phyloP scores from a whole-genome alignment of 2,113 vertebrate species.

The Aegithalos caudatus region DNA sequence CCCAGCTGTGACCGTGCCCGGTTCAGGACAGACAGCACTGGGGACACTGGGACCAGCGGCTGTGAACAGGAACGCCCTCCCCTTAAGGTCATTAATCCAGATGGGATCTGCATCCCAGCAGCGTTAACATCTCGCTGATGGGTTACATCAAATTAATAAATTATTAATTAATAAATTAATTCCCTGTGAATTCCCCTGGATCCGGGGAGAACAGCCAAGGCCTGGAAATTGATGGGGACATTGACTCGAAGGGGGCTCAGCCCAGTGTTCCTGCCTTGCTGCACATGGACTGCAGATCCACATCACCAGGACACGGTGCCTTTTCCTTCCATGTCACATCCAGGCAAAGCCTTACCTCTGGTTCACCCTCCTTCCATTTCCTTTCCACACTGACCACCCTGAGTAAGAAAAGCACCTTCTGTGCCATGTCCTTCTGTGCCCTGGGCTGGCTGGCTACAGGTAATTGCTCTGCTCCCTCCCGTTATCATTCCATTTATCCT shows the following conservation, averaged over 20 bases:
- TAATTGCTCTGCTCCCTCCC: background rate
- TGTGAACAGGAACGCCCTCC: fast-evolving
- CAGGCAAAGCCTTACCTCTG: background rate
- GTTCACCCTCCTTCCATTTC: background rate
- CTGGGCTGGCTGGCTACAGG: background rate
- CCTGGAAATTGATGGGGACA: background rate
- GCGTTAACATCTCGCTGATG: too few species aligned
- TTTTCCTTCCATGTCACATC: background rate
- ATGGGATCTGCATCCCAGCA: background rate
- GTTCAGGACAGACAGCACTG: background rate
- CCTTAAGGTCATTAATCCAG: background rate
- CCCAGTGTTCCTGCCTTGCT: background rate
- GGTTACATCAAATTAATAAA: background rate
- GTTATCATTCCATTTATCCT: background rate
- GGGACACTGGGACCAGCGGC: fast-evolving
- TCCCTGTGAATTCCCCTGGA: background rate
- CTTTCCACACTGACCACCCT: background rate
- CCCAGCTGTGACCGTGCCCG: background rate
- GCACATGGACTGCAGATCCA: fast-evolving
- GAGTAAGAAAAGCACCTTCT: background rate
- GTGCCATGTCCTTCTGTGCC: background rate
- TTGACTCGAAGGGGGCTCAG: fast-evolving
- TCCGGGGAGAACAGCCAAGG: background rate
- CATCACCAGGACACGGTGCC: fast-evolving
- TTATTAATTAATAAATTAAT: too few species aligned